Conservation (phyloP, 2,888 invertebrate species). For the Orthosia incerta region DNA sequence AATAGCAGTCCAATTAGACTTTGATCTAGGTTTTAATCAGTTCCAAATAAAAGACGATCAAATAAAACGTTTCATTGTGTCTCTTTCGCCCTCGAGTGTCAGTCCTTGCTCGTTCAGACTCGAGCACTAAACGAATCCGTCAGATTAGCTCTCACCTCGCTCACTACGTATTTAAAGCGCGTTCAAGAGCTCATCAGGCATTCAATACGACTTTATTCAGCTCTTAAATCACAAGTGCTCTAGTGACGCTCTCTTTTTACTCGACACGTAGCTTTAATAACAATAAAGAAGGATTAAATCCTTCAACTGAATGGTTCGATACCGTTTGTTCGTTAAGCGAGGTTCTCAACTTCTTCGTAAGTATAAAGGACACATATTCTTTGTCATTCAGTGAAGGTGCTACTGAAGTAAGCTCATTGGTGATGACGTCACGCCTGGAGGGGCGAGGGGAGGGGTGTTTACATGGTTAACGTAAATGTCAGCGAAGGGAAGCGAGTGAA, state of each 20-base stretch:
- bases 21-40: slow-evolving; percentile 20
- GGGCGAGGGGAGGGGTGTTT: background rate
- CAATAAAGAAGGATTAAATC: background rate
- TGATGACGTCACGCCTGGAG: slow-evolving; percentile 22
- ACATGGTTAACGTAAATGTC: slow-evolving; percentile 31
- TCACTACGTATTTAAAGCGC: slow-evolving; percentile 1
- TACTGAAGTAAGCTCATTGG: slow-evolving; percentile 10
- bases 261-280: background rate
- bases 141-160: slow-evolving; percentile 9
- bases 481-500: slow-evolving; percentile 20
- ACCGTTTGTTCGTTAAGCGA: background rate
- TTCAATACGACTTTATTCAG: slow-evolving; percentile 13
- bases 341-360: background rate
- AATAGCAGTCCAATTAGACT: background rate
- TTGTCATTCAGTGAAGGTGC: background rate
- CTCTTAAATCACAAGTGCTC: background rate
- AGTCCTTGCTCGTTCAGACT: background rate
- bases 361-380: background rate
- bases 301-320: background rate
- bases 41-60: slow-evolving; percentile 20
- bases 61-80: slow-evolving; percentile 16
- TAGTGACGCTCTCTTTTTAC: background rate
- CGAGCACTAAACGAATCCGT: slow-evolving; percentile 9
- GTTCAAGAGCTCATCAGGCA: slow-evolving; percentile 18
- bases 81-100: background rate